Percentiles rank a stretch among this genome's conserved stretches.
Evolutionary conservation across 2,113 vertebrate species (phyloP).

Genomic region (Rhombomys opimus): DNA sequence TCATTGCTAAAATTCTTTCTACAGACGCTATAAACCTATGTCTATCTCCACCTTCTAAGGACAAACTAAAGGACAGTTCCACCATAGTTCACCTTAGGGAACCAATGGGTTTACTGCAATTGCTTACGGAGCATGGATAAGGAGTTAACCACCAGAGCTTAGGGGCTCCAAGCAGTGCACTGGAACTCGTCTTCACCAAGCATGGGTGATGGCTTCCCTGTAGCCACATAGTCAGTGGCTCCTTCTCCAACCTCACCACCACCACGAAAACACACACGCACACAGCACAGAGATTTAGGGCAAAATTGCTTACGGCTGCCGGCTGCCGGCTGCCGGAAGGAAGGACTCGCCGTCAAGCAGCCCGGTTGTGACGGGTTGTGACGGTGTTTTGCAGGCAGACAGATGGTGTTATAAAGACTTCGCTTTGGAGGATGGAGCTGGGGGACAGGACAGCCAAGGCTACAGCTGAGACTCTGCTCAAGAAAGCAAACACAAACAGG

Average conservation of each 20-base stretch:
- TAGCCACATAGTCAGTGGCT: neutral
- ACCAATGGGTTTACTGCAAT: neutral
- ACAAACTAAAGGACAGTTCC: neutral
- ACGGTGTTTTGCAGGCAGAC: neutral
- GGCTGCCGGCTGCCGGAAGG: neutral
- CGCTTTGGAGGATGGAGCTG: neutral
- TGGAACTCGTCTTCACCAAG: neutral
- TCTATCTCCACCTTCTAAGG: neutral
- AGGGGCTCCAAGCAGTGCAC: neutral
- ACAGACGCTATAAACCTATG: too few relatives aligned
- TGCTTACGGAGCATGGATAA: neutral
- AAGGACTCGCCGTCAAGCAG: neutral
- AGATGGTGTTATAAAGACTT: neutral
- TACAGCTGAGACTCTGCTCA: neutral
- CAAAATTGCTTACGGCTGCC: neutral
- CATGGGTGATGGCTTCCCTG: neutral
- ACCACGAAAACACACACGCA: neutral
- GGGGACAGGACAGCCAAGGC: neutral
- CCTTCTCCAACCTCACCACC: neutral
- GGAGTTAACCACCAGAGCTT: neutral
- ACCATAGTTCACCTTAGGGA: neutral
- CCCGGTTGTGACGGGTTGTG: neutral
- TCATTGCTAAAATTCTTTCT: neutral
- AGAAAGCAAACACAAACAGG: neutral
- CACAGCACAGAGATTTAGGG: neutral